Evolutionary conservation across 1,140 invertebrate genomes (phyloP), one percentile per base, ranked within the genome.

Genomic region (Colletes latitarsis): DNA sequence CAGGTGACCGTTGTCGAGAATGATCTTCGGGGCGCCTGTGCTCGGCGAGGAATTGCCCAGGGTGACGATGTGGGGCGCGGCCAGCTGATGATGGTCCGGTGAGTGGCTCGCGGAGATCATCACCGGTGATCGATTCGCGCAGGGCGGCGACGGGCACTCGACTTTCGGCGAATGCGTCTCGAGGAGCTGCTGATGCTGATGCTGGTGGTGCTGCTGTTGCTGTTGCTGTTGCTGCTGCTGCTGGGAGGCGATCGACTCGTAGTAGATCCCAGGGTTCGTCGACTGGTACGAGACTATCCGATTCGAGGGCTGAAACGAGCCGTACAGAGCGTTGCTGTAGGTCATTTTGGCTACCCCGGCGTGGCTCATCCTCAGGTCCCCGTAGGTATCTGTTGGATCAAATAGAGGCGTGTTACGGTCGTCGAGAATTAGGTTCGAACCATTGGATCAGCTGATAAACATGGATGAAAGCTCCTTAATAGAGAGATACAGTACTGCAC

Each of bases 131-230:
- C 90, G 89, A 0, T 88, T 89, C 4, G 86, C 69, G 52, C 85
- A 85, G 1, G 92, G 86, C 30, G 92, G 91, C 1, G 92, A 93
- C 0, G 91, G 88, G 49, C 92, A 93, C 62, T 93, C 92, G 9
- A 92, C 82, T 64, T 93, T 93, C 0, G 92, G 91, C 6, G 93
- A 92, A 66, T 92, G 92, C 21, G 84, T 88, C 49, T 91, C 89
- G 4, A 92, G 10, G 3, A 91, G 62, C 5, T 87, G 87, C 14
- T 89, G 89, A 1, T 89, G 89, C 0, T 86, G 85, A 3, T 88
- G 85, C 6, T 90, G 89, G 0, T 89, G 88, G 6, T 90, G 89
- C 2, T 89, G 89, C 1, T 89, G 90, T 3, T 89, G 88, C 3
- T 91, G 90, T 0, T 88, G 88, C 0, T 84, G 84, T 0, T 88